Base-by-base conservation (phyloP, 2,888 invertebrate species). In the Cremastobaeus sp. region DNA sequence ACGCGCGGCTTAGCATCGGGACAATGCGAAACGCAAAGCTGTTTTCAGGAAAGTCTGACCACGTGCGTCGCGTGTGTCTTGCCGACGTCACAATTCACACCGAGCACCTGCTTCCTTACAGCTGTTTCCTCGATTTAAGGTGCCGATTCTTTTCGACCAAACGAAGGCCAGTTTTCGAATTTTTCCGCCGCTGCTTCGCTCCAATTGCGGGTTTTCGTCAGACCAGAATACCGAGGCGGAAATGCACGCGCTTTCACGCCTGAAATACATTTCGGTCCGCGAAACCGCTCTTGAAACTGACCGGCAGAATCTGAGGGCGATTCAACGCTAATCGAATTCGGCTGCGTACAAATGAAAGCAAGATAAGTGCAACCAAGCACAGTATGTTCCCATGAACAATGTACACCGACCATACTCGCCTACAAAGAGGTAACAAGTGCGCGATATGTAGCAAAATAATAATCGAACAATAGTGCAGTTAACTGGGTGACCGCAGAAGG, bases 371-470 rank as follows among this genome's bases (percentile, higher is more conserved):
- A 41, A 25, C 11, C 12, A 11, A 8, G 34, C n/a, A 18, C 32
- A 30, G 35, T 50, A 50, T 50, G 28, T 52, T 28, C 28, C 15
- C 28, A 25, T 25, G 8, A 25, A 8, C 25, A 43, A 48, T 17
- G 15, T 4, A 54, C 14, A 8, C 30, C n/a, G 50, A 74, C 80
- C 81, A 81, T 81, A 79, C 80, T 79, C 79, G 75, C 76, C 77
- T 81, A 84, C 83, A 87, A 86, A 79, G 84, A 84, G 82, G 83
- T 86, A 86, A 88, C 87, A 88, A 88, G 87, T 88, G 86, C 85
- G 82, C 86, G 87, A 87, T 87, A 87, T 88, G 88, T 88, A 86
- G 83, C 82, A 83, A 86, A 88, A 87, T 87, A 88, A 88, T 86
- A 87, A 87, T 86, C 85, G 84, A 86, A 88, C 88, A 88, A 88